Base-by-base conservation (phyloP, 2,888 invertebrate genomes). In the Lobophora halterata region DNA sequence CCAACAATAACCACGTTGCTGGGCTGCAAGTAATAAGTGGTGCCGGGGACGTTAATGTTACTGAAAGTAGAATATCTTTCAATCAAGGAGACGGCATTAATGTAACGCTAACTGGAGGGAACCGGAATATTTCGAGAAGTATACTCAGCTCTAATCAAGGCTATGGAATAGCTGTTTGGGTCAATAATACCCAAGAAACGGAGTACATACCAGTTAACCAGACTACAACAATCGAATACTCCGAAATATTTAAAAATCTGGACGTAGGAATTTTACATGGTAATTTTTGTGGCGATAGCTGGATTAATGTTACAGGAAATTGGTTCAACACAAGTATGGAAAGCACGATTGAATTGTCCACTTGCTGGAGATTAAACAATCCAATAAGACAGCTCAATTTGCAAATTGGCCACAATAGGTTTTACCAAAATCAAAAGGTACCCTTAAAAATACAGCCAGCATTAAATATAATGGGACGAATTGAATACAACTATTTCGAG, bases 81-180 rank as follows among this genome's bases (percentile, higher is more conserved):
- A 99, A 99, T 71, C 91, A 93, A 65, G 97, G 97, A 1, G 97
- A 97, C 63, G 99, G 99, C 0, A 90, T 99, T 5, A 99, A 99
- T 72, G 93, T 99, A 5, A 97, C 98, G 0, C 96, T 96, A 44
- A 94, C 95, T 2, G 99, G 99, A 0, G 99, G 99, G 1, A 94
- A 94, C 58, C 90, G 97, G 47, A 97, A 99, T 64, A 90, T 99
- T 43, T 98, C 98, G 5, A 89, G 92, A 55, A 94, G 96, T 24
- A 93, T 92, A 12, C 83, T 99, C 11, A 94, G 93, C 30, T 94
- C 95, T 0, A 99, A 99, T 76, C 90, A 90, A 49, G 96, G 97
- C 4, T 94, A 95, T 60, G 98, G 98, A 1, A 75, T 97, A 10
- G 93, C 97, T 0, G 90, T 97, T 4, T 97, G 97, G 95, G 79